These are phyloP conservation scores for Centruroides sculpturatus DNA, from an alignment of 1,140 invertebrate species.

Conservation along the genomic window DNA sequence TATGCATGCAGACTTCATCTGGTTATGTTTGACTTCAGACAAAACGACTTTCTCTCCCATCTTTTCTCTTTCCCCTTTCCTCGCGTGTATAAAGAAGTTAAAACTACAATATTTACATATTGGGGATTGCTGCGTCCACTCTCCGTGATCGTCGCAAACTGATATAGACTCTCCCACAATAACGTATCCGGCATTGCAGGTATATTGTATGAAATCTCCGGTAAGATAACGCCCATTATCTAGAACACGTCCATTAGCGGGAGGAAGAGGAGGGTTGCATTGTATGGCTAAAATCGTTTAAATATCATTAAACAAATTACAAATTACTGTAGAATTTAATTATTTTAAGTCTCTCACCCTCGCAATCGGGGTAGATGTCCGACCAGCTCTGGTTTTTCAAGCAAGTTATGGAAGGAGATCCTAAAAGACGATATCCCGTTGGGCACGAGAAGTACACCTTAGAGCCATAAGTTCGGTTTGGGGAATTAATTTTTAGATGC, in stretches of 20 bases:
- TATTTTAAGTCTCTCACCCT: conserved; percentile 7
- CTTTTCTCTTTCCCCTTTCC: no score
- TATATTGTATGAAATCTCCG: conserved; percentile 61
- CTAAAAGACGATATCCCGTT: conserved; percentile 59
- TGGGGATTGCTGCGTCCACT: conserved; percentile 71
- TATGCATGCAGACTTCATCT: no score
- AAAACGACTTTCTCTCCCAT: no score
- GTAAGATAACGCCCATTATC: conserved; percentile 31
- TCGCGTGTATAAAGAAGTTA: no score
- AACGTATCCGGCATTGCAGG: conserved; percentile 51
- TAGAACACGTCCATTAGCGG: conserved; percentile 50
- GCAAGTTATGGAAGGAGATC: conserved; percentile 56
- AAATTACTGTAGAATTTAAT: neutral
- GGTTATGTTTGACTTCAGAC: no score
- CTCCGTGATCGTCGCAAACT: conserved; percentile 72
- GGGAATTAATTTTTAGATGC: conserved; percentile 38
- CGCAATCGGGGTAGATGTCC: conserved; percentile 11
- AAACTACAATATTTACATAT: conserved; percentile 41
- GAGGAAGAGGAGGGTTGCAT: conserved; percentile 53
- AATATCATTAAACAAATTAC: no score
- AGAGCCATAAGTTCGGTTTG: conserved; percentile 48
- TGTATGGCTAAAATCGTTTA: conserved; percentile 41
- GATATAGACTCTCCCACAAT: conserved; percentile 58
- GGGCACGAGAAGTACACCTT: conserved; percentile 61
- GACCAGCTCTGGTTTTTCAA: conserved; percentile 58